Percentiles rank a stretch among this genome's conserved stretches.
phyloP scores from a whole-genome alignment of 2,797 vertebrate genomes.

The Paratrypauchen microcephalus region DNA sequence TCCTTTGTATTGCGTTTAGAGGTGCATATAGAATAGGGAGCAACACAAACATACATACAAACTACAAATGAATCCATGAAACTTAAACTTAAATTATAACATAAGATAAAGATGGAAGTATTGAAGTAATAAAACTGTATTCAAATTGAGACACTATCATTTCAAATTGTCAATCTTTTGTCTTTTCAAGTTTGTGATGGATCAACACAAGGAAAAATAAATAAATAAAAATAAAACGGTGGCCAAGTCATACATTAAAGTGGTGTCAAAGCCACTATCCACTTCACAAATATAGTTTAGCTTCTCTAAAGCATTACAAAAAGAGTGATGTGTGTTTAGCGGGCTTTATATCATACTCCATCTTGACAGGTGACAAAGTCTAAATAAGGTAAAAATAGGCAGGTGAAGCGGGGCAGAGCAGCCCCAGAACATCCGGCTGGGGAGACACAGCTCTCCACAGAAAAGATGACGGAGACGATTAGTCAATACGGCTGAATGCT shows the following conservation, averaged over 20 bases:
- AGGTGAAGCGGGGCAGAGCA: conserved; percentile 11
- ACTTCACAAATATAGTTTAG: not conserved
- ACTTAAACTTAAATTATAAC: too few relatives aligned
- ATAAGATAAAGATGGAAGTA: too few relatives aligned
- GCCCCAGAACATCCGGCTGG: conserved; percentile 56
- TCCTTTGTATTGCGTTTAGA: not conserved
- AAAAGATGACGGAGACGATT: conserved; percentile 61
- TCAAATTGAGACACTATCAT: too few relatives aligned
- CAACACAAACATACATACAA: too few relatives aligned
- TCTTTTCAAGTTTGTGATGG: too few relatives aligned
- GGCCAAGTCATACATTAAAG: too few relatives aligned
- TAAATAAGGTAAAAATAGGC: conserved; percentile 28
- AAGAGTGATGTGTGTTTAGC: conserved; percentile 28
- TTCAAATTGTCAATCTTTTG: too few relatives aligned
- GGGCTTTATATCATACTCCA: conserved; percentile 43
- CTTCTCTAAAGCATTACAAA: not conserved
- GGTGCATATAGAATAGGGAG: not conserved
- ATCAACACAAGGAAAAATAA: too few relatives aligned
- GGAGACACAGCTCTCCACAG: conserved; percentile 47
- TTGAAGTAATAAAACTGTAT: too few relatives aligned
- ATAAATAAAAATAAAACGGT: too few relatives aligned
- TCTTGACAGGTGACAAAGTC: conserved; percentile 57
- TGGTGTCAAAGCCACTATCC: too few relatives aligned
- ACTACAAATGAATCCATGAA: too few relatives aligned
- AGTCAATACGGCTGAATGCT: conserved; percentile 72